Conservation (phyloP, 1,140 invertebrate genomes). For the Formica exsecta region DNA sequence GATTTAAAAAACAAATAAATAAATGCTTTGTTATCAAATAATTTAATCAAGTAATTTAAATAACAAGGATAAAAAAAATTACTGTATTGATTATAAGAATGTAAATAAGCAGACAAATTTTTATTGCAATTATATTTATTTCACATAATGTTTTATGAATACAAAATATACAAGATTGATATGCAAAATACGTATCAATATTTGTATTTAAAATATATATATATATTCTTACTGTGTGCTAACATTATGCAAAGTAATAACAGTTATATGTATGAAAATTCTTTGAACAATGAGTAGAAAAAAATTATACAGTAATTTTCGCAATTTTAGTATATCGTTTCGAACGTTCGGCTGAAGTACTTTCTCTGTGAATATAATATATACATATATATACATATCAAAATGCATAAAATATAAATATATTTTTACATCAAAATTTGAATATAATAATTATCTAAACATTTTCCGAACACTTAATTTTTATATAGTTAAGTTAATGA, state of each 20-base stretch:
- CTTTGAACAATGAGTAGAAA: background rate
- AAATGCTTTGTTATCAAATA: background rate
- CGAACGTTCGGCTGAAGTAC: background rate
- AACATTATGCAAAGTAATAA: background rate
- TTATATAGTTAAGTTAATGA: background rate
- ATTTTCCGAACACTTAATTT: background rate
- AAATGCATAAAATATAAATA: conserved; percentile 2
- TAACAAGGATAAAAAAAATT: background rate
- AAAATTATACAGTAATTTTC: background rate
- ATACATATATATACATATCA: background rate
- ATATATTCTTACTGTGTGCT: background rate
- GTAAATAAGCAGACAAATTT: background rate
- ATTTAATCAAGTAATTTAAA: background rate
- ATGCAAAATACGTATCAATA: conserved; percentile 10
- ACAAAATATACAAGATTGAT: background rate
- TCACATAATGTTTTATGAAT: conserved; percentile 1
- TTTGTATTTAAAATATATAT: background rate
- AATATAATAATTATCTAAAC: conserved; percentile 14
- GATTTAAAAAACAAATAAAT: background rate
- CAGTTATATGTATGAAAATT: background rate
- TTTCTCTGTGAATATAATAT: background rate
- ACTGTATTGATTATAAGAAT: background rate
- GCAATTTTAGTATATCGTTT: background rate
- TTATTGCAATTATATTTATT: conserved; percentile 12
- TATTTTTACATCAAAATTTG: background rate